A percentile compares a stretch with the other conserved stretches of the same genome.
phyloP scores from a whole-genome alignment of 1,140 invertebrate species.

The Trichonephila clavipes region DNA sequence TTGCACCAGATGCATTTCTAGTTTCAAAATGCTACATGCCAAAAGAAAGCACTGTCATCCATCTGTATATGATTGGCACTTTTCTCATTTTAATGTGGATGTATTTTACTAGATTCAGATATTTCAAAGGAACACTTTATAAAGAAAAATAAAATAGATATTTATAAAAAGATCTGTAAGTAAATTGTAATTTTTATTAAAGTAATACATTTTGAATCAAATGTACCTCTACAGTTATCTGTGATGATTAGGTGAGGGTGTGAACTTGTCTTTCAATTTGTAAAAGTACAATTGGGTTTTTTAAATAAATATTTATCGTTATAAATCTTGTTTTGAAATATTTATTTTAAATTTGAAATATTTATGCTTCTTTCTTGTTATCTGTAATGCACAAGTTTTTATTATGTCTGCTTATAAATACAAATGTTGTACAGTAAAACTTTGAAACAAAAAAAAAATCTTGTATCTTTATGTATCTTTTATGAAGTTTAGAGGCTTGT shows the following conservation, averaged over 20 bases:
- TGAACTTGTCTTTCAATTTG: conserved; percentile 49
- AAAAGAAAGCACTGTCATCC: conserved; percentile 85
- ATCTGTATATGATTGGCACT: conserved; percentile 80
- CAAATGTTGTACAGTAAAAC: too few relatives aligned
- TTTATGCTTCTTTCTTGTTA: too few relatives aligned
- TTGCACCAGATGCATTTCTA: conserved; percentile 86
- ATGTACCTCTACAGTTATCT: not conserved
- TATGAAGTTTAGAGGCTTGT: too few relatives aligned
- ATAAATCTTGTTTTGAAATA: conserved; percentile 26
- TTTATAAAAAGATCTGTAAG: not conserved
- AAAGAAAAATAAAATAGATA: conserved; percentile 56
- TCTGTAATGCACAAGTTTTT: too few relatives aligned
- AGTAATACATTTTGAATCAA: not conserved
- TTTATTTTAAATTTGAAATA: conserved; percentile 20
- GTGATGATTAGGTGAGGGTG: not conserved
- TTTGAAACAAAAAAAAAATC: too few relatives aligned
- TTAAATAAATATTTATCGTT: not conserved
- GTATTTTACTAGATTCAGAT: conserved; percentile 61
- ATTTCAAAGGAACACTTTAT: conserved; percentile 59
- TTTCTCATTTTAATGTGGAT: conserved; percentile 75
- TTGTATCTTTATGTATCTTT: too few relatives aligned
- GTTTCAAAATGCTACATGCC: conserved; percentile 89
- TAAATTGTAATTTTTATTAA: not conserved
- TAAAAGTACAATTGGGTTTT: conserved; percentile 27
- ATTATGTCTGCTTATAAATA: too few relatives aligned